Evolutionary conservation across 30 jellyfish, hydroid and myxozoan species (phyloP).

Genomic region (Calvadosia cruxmelitensis): DNA sequence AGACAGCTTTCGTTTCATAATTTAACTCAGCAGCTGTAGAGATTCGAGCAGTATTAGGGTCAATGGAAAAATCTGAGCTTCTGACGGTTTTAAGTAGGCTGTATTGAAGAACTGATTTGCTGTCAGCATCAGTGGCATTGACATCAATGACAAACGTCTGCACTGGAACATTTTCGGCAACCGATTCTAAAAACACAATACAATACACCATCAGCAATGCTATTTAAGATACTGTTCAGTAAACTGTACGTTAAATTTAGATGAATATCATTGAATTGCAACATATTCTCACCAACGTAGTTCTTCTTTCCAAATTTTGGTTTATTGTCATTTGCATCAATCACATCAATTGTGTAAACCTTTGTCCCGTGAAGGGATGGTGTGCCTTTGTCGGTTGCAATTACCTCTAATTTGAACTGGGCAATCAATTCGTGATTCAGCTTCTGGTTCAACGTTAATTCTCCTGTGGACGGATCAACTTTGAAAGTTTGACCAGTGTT

Average conservation of each 20-base stretch:
- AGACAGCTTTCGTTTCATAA: slow-evolving; percentile 40
- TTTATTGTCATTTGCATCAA: slow-evolving; percentile 70
- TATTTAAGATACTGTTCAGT: too few species aligned
- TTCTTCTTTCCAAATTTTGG: slow-evolving; percentile 25
- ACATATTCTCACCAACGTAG: background rate
- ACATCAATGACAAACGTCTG: slow-evolving; percentile 14
- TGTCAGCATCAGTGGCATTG: slow-evolving; percentile 57
- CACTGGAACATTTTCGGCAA: slow-evolving; percentile 20
- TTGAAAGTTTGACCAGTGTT: slow-evolving; percentile 34
- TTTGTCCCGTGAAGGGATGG: slow-evolving; percentile 39
- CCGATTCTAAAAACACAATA: too few species aligned
- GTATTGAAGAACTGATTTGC: slow-evolving; percentile 49
- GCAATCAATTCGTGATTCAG: slow-evolving; percentile 50
- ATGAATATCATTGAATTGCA: too few species aligned
- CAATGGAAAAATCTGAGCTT: slow-evolving; percentile 23
- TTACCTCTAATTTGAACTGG: slow-evolving; percentile 14
- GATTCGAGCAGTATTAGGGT: slow-evolving; percentile 33
- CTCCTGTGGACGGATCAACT: slow-evolving; percentile 34
- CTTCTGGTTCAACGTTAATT: slow-evolving; percentile 14
- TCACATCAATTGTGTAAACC: slow-evolving; percentile 16
- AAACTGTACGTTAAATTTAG: too few species aligned
- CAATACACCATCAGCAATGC: too few species aligned
- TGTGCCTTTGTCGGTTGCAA: slow-evolving; percentile 54
- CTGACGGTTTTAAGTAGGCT: slow-evolving; percentile 5
- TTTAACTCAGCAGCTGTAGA: slow-evolving; percentile 25